Conservation (phyloP, 2,888 invertebrate genomes). For the Tupiocoris notatus region DNA sequence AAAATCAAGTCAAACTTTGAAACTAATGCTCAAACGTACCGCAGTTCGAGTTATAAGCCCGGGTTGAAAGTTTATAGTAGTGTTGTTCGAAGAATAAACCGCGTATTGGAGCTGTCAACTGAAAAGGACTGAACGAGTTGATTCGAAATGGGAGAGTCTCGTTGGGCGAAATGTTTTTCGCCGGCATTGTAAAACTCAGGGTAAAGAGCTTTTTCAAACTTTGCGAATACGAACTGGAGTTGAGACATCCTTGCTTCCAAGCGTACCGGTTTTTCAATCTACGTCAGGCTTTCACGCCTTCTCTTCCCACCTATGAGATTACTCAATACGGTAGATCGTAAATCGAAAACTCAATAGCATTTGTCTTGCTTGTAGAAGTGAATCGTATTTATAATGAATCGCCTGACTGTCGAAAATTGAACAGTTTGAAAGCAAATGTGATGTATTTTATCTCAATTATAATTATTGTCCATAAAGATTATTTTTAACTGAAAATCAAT, state of each 20-base stretch:
- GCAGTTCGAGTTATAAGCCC: not conserved
- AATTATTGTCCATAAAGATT: too few species aligned
- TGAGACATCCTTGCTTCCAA: not conserved
- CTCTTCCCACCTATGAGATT: too few species aligned
- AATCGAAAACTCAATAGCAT: too few species aligned
- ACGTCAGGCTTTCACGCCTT: too few species aligned
- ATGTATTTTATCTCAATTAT: too few species aligned
- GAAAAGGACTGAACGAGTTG: not conserved
- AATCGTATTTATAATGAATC: too few species aligned
- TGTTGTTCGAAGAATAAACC: not conserved
- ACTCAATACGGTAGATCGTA: too few species aligned
- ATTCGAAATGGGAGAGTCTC: not conserved
- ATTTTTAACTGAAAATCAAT: too few species aligned
- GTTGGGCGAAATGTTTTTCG: not conserved
- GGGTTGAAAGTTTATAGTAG: not conserved
- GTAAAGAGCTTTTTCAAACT: not conserved
- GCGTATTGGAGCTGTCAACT: not conserved
- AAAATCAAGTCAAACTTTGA: not conserved
- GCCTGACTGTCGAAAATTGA: too few species aligned
- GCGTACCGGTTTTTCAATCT: not conserved
- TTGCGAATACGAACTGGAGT: not conserved
- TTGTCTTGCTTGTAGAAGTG: too few species aligned
- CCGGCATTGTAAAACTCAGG: not conserved
- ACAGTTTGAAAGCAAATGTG: too few species aligned
- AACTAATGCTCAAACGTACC: not conserved